Conservation (phyloP, 2,888 invertebrate species). For the Tholera decimalis region DNA sequence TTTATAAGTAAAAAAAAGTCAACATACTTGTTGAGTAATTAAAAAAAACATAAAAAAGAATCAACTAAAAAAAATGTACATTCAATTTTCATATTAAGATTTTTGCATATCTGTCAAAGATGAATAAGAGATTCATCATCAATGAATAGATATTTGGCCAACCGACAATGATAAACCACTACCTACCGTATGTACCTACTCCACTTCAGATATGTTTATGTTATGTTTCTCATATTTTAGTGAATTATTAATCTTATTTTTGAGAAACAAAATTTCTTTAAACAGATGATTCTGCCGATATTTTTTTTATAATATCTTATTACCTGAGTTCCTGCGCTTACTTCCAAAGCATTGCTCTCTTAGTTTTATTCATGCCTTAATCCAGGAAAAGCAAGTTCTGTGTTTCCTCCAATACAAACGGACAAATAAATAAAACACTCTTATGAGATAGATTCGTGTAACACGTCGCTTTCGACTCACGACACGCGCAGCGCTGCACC, state of each 20-base stretch:
- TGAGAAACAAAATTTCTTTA: too few species aligned
- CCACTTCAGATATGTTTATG: too few species aligned
- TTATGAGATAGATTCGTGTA: slow-evolving; percentile 73
- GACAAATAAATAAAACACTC: slow-evolving; percentile 30
- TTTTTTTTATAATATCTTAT: not conserved
- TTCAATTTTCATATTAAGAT: not conserved
- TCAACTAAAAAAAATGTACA: not conserved
- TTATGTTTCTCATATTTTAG: too few species aligned
- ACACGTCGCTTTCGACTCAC: slow-evolving; percentile 84
- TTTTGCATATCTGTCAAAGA: not conserved
- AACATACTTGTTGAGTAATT: not conserved
- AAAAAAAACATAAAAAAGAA: not conserved
- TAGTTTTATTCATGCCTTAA: not conserved
- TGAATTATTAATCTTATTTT: too few species aligned
- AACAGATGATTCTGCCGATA: too few species aligned
- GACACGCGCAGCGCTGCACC: slow-evolving; percentile 61
- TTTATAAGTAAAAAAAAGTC: too few species aligned
- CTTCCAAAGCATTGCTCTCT: not conserved
- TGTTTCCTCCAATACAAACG: slow-evolving; percentile 21
- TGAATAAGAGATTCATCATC: too few species aligned
- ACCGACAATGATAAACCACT: too few species aligned
- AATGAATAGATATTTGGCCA: too few species aligned
- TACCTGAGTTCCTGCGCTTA: not conserved
- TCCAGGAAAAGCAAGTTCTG: not conserved
- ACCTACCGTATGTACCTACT: too few species aligned